These are phyloP conservation scores for Hirudo medicinalis DNA, from an alignment of 1,140 invertebrate species.

Conservation along the genomic window DNA sequence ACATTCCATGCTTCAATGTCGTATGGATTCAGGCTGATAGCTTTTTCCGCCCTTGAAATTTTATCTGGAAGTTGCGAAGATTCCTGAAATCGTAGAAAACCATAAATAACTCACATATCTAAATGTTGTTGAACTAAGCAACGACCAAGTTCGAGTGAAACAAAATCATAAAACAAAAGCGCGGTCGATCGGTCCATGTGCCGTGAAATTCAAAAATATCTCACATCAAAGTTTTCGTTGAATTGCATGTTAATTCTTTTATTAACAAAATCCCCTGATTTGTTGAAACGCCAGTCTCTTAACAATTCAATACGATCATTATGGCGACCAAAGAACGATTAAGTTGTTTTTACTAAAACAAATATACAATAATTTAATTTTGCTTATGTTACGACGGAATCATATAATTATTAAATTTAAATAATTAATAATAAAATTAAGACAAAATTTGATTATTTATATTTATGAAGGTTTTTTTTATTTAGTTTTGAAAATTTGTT, in stretches of 20 bases:
- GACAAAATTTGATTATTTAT: no score
- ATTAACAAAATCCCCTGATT: neutral
- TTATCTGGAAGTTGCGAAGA: constrained; percentile 39
- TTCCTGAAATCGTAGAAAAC: constrained; percentile 28
- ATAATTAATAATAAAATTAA: no score
- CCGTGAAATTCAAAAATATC: neutral
- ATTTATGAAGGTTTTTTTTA: no score
- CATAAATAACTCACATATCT: no score
- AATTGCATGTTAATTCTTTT: neutral
- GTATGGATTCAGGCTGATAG: constrained; percentile 66
- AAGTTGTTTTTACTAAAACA: constrained; percentile 14
- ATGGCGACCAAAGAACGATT: constrained; percentile 18
- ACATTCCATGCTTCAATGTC: constrained; percentile 94
- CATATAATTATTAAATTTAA: no score
- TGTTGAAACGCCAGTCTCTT: neutral
- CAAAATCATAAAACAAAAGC: no score
- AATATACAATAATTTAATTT: no score
- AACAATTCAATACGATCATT: constrained; percentile 3
- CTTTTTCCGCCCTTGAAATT: constrained; percentile 43
- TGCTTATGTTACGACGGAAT: no score
- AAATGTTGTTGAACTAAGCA: no score
- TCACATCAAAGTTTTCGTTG: neutral
- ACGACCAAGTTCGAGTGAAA: no score
- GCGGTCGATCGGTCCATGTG: neutral
- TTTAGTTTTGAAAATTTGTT: no score